phyloP scores from a whole-genome alignment of 2,113 vertebrate species.

The Carassius carassius region DNA sequence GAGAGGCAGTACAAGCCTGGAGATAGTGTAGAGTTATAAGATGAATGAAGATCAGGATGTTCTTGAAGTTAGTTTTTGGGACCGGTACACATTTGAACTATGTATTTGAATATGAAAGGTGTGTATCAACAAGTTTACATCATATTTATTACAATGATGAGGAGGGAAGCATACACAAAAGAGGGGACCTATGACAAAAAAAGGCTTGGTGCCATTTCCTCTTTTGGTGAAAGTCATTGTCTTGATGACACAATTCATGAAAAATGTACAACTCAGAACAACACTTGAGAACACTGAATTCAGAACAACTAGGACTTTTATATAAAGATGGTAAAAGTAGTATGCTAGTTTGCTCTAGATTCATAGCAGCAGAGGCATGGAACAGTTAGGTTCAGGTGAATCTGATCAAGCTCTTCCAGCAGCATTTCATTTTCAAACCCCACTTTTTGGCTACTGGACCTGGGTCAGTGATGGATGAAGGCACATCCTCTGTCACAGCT shows the following conservation, averaged over 20 bases:
- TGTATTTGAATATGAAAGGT: neutral
- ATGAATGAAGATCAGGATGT: neutral
- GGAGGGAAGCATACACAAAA: neutral
- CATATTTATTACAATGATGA: neutral
- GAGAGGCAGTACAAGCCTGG: neutral
- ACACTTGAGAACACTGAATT: too few relatives aligned
- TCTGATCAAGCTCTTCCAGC: neutral
- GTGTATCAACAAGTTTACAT: neutral
- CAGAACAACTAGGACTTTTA: too few relatives aligned
- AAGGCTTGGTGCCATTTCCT: neutral
- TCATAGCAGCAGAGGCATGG: too few relatives aligned
- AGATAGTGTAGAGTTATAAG: neutral
- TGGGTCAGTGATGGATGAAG: too few relatives aligned
- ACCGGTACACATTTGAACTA: neutral
- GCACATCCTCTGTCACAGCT: too few relatives aligned
- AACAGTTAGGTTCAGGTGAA: neutral
- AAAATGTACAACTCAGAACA: too few relatives aligned
- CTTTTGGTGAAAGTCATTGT: neutral
- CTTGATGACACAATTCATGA: too few relatives aligned
- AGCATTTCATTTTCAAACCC: neutral
- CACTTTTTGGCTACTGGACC: neutral
- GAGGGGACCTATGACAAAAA: neutral
- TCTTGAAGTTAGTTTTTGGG: neutral
- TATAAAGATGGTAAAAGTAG: too few relatives aligned
- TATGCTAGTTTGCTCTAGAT: too few relatives aligned